Evolutionary conservation across 2,113 vertebrate genomes (phyloP).

Genomic region (Gila orcuttii): DNA sequence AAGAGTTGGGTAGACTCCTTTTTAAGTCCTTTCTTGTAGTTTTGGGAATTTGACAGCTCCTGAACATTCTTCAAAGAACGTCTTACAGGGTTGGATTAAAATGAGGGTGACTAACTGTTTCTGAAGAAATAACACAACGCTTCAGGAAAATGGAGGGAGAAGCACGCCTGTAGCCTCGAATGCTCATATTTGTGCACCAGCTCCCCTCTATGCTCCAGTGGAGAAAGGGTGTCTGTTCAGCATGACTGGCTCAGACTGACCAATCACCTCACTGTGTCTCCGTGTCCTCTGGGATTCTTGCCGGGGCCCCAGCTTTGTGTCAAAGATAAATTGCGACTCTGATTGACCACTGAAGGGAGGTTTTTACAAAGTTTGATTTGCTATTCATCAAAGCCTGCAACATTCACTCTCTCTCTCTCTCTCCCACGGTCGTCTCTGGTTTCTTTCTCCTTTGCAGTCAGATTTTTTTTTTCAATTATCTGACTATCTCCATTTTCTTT

Average conservation of each 20-base stretch:
- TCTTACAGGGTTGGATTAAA: background rate
- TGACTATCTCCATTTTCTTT: slow-evolving; percentile 49
- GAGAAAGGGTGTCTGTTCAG: slow-evolving; percentile 39
- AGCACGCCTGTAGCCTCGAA: background rate
- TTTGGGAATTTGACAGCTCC: background rate
- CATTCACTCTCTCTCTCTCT: slow-evolving; percentile 54
- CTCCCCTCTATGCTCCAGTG: background rate
- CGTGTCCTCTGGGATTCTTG: slow-evolving; percentile 65
- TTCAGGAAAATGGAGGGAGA: background rate
- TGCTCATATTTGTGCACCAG: slow-evolving; percentile 6
- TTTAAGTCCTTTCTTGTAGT: no score
- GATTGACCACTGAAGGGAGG: slow-evolving; percentile 75
- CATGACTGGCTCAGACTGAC: slow-evolving; percentile 16
- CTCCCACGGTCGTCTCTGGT: slow-evolving; percentile 8
- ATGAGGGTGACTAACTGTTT: background rate
- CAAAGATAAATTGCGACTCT: slow-evolving; percentile 73
- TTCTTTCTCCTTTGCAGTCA: background rate
- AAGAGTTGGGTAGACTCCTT: no score
- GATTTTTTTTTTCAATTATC: background rate
- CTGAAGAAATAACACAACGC: background rate
- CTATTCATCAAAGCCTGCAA: slow-evolving; percentile 72
- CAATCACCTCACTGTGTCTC: slow-evolving; percentile 53
- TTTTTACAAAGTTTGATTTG: slow-evolving; percentile 77
- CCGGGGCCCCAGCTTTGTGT: slow-evolving; percentile 69
- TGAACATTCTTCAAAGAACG: slow-evolving; percentile 6